A percentile compares a stretch with the other conserved stretches of the same genome.
phyloP scores from a whole-genome alignment of 2,113 vertebrate genomes.

The Sander vitreus region DNA sequence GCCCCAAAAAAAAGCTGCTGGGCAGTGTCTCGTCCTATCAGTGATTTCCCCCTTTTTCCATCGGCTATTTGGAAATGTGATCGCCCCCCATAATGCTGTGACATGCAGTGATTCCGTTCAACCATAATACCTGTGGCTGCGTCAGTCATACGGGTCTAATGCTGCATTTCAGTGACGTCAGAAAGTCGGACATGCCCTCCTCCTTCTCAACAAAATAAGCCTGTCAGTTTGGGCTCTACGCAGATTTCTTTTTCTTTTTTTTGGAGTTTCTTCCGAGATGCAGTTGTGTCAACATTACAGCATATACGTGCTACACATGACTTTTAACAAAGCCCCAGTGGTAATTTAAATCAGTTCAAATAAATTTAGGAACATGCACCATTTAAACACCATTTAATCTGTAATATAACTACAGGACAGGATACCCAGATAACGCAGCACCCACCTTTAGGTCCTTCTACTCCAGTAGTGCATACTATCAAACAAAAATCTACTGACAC shows the following conservation, averaged over 20 bases:
- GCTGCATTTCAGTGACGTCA: slow-evolving; percentile 38
- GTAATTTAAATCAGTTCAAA: slow-evolving; percentile 16
- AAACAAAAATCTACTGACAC: neutral
- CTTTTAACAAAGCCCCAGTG: neutral
- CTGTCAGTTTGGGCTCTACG: neutral
- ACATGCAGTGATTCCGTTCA: slow-evolving; percentile 49
- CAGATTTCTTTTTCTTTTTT: too few relatives aligned
- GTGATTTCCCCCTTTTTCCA: slow-evolving; percentile 55
- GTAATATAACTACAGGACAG: neutral
- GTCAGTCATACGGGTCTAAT: slow-evolving; percentile 4
- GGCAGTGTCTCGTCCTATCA: slow-evolving; percentile 65
- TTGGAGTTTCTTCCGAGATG: neutral
- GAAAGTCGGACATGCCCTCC: slow-evolving; percentile 15
- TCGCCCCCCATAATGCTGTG: slow-evolving; percentile 44
- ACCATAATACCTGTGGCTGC: slow-evolving; percentile 40
- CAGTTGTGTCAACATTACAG: neutral
- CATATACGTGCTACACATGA: neutral
- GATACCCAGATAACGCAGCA: neutral
- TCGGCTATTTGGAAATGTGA: slow-evolving; percentile 61
- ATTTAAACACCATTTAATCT: neutral
- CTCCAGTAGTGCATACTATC: neutral
- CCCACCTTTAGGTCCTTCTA: neutral
- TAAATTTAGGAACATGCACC: slow-evolving; percentile 12
- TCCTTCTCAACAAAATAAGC: neutral
- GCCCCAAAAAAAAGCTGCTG: slow-evolving; percentile 63